Base-by-base conservation (phyloP, 2,888 invertebrate species). In the Callimorpha dominula region DNA sequence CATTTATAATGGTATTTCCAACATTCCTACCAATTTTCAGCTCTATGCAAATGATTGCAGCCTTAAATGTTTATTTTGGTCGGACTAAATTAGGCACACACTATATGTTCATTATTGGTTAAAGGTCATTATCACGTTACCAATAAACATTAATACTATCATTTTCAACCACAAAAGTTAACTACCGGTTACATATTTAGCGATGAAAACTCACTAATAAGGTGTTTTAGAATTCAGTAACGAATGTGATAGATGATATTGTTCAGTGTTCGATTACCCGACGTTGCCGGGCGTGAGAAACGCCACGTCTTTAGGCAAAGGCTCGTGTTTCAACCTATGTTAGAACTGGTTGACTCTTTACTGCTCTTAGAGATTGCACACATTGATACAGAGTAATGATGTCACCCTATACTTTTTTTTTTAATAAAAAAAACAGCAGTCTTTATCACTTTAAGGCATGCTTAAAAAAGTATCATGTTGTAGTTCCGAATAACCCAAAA, bases 221-320 rank as follows among this genome's bases (percentile, higher is more conserved):
- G 83, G 83, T 84, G 86, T 81, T 85, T 78, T 82, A 84, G 85
- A 87, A 89, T 90, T 91, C 84, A 85, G 90, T 89, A 89, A 90
- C 86, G 88, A 89, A 86, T 87, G 84, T 91, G 93, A 90, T 91
- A 93, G 91, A 93, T 90, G 92, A 93, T 92, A 92, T 88, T 81
- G 81, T 81, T 84, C 78, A 87, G 90, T 90, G 85, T 93, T 85
- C 73, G 83, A 87, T 92, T 90, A 88, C 90, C 81, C 85, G 82
- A 75, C 82, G 85, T 84, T 82, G 79, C 77, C 84, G 81, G 85
- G 87, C 92, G 92, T 93, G 93, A 91, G 93, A 93, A 93, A 86
- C 81, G 82, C 85, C 85, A 85, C 86, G 87, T 78, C 86, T 88
- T 90, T 87, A 86, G 86, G 86, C 82, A 85, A 81, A 83, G 84